Conservation (phyloP, 2,797 vertebrate species). For the Enteromius argenteus region DNA sequence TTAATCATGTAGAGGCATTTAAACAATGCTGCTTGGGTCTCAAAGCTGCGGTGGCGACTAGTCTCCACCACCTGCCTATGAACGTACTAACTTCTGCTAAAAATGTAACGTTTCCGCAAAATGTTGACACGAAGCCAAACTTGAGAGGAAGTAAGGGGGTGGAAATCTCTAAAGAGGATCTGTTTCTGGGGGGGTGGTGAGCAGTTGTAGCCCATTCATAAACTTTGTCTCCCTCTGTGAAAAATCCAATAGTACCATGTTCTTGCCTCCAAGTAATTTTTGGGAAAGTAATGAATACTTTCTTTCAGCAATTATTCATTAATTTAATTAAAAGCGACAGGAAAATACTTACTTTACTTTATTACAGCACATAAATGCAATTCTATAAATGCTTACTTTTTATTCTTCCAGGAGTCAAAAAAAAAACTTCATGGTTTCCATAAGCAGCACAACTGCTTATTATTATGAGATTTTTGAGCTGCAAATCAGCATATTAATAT, state of each 20-base stretch:
- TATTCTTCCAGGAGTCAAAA: not conserved
- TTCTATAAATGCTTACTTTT: not conserved
- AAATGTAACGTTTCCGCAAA: conserved; percentile 42
- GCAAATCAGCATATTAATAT: not conserved
- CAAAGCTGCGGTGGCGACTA: not conserved
- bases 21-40: not conserved
- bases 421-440: not conserved
- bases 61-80: conserved; percentile 3
- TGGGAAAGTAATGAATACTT: not conserved
- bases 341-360: not conserved
- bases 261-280: not conserved
- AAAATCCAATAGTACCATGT: not conserved
- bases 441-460: too few species aligned
- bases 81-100: conserved; percentile 35
- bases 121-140: conserved; percentile 35
- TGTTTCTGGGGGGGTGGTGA: not conserved
- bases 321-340: not conserved
- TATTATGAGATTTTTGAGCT: too few species aligned
- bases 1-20: not conserved
- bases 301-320: not conserved
- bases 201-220: conserved; percentile 51
- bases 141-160: conserved; percentile 50
- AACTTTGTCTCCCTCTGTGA: conserved; percentile 1
- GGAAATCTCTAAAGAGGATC: conserved; percentile 22
- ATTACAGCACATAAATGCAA: not conserved